Evolutionary conservation across 2,113 vertebrate genomes (phyloP), one percentile per base, ranked within the genome.

Genomic region (Triplophysa tibetana): DNA sequence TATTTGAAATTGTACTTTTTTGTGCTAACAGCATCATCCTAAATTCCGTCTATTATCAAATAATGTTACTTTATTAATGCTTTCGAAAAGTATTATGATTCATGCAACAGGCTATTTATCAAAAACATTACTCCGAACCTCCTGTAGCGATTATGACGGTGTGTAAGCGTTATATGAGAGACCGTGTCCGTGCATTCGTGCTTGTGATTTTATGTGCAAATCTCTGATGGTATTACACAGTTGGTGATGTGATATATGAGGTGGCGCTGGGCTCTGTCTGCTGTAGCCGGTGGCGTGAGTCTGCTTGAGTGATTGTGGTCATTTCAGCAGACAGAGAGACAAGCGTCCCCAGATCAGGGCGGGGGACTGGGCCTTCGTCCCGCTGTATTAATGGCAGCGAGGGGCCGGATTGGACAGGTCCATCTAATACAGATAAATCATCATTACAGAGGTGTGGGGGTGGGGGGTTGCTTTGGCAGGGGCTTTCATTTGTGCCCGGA

Each of bases 341-440:
- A 88, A 90, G 85, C 88, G 90, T 88, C 89, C 91, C 90, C 87
- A 89, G 78, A 77, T 43, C 56, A 75, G 73, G 80, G 85, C 84
- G 84, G 83, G 87, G 84, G 86, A 87, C 86, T 85, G 88, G 88
- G 89, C 89, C 73, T 82, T 88, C 84, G 88, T 85, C 78, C 87
- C 16, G 83, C 86, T 86, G 89, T 90, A 92, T 92, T 93, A 93
- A 93, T 93, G 92, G 92, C 89, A 88, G 90, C 82, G 84, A 87
- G 84, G 90, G 63, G 89, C 89, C 88, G 87, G 86, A 88, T 88
- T 87, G 89, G 91, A 92, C 91, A 90, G 92, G 88, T 86, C 89
- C 81, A 86, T 91, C 88, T 94, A 93, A 94, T 93, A 86, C 89
- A 93, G 93, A 94, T 92, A 90, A 93, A 94, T 93, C 91, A 91